A percentile compares a stretch with the other conserved stretches of the same genome.
phyloP scores from a whole-genome alignment of 1,140 invertebrate species.

The Dendroctonus ponderosae region DNA sequence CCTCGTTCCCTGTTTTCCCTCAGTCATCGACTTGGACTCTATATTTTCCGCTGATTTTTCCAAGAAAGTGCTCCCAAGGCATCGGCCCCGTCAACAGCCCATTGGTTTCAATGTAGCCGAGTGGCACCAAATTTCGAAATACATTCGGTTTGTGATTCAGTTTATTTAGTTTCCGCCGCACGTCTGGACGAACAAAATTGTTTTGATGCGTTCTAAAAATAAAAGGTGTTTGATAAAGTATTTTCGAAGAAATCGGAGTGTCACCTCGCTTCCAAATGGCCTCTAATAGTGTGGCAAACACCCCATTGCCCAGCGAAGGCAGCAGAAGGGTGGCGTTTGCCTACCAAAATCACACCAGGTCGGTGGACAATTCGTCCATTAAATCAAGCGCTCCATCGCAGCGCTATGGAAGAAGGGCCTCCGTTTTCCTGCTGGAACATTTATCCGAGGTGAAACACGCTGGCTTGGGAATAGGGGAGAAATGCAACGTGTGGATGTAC shows the following conservation, averaged over 20 bases:
- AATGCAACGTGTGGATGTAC: slow-evolving; percentile 75
- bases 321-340: slow-evolving; percentile 16
- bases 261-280: slow-evolving; percentile 1
- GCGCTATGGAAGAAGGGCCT: slow-evolving; percentile 61
- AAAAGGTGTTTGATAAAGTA: slow-evolving; percentile 18
- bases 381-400: slow-evolving; percentile 13
- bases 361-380: background rate
- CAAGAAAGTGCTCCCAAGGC: background rate
- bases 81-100: background rate
- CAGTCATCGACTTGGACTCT: no score
- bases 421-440: slow-evolving; percentile 72
- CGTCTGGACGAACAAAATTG: slow-evolving; percentile 16
- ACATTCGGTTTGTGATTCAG: slow-evolving; percentile 3
- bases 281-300: slow-evolving; percentile 2
- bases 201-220: slow-evolving; percentile 27
- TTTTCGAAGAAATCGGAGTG: slow-evolving; percentile 7
- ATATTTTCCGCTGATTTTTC: slow-evolving; percentile 1
- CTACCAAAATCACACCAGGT: background rate
- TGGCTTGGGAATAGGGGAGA: slow-evolving; percentile 77
- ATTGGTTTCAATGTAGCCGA: background rate
- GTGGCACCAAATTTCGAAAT: slow-evolving; percentile 2
- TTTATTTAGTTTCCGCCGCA: slow-evolving; percentile 22
- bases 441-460: slow-evolving; percentile 74
- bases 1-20: no score
- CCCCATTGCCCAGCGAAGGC: slow-evolving; percentile 11